These are phyloP conservation scores for Antennarius maculatus DNA, from an alignment of 2,797 vertebrate genomes.

Conservation along the genomic window DNA sequence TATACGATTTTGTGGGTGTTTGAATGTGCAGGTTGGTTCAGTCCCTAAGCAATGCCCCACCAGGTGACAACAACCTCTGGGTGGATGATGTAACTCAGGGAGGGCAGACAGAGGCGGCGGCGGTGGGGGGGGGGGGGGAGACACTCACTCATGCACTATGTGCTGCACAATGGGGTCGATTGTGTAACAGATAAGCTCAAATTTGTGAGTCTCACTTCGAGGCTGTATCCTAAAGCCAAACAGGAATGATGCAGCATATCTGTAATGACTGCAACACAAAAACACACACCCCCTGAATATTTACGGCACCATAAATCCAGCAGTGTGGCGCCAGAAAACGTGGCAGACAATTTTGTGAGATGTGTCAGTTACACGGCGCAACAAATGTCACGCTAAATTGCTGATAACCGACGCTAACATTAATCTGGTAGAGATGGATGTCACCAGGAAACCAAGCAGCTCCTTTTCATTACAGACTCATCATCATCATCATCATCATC, in stretches of 20 bases:
- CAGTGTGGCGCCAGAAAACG: conserved; percentile 42
- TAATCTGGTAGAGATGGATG: conserved; percentile 43
- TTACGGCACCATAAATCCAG: conserved; percentile 57
- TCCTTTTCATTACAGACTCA: conserved; percentile 6
- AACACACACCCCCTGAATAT: conserved; percentile 50
- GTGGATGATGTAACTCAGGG: conserved; percentile 44
- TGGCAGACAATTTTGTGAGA: conserved; percentile 42
- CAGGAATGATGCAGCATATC: conserved; percentile 70
- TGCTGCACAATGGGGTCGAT: conserved; percentile 24
- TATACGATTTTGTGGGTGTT: background rate
- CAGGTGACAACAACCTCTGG: conserved; percentile 60
- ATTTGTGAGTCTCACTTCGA: conserved; percentile 24
- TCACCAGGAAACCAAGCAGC: conserved; percentile 7
- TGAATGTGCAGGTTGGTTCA: conserved; percentile 9
- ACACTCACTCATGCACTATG: background rate
- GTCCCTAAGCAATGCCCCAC: conserved; percentile 30
- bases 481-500: background rate
- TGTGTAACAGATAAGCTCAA: conserved; percentile 58
- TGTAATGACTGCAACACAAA: conserved; percentile 63
- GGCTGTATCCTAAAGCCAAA: conserved; percentile 43
- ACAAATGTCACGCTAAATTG: conserved; percentile 43
- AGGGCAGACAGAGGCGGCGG: background rate
- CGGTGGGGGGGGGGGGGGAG: background rate
- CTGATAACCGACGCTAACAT: conserved; percentile 9
- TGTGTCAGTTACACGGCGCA: conserved; percentile 54